Conservation (phyloP, 1,140 invertebrate species). For the Leptinotarsa defecta region DNA sequence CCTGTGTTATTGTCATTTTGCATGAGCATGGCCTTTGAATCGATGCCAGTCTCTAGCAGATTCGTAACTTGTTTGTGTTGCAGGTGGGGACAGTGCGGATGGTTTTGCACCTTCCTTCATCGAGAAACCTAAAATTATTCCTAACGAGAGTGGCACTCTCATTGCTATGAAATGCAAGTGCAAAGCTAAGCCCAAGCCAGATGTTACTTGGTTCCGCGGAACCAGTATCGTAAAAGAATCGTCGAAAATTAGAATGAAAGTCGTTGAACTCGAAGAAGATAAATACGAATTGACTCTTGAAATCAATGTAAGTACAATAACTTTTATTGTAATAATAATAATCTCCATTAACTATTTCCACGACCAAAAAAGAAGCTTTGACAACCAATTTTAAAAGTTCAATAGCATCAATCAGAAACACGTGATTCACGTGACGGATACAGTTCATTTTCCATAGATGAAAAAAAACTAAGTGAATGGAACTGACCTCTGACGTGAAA, state of each 20-base stretch:
- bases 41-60: slow-evolving; percentile 40
- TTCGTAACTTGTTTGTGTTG: slow-evolving; percentile 51
- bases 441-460: no score
- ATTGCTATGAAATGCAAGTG: slow-evolving; percentile 96
- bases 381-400: no score
- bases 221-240: slow-evolving; percentile 83
- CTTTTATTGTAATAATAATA: background rate
- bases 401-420: no score
- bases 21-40: slow-evolving; percentile 55
- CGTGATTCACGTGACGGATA: no score
- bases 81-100: slow-evolving; percentile 86
- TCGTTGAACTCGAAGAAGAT: slow-evolving; percentile 76
- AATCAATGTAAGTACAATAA: slow-evolving; percentile 71
- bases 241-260: slow-evolving; percentile 83
- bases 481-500: no score
- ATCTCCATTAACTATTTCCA: background rate
- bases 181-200: slow-evolving; percentile 88
- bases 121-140: slow-evolving; percentile 96
- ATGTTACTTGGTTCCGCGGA: slow-evolving; percentile 89
- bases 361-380: no score
- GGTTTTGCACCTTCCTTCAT: slow-evolving; percentile 93
- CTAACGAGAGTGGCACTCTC: slow-evolving; percentile 92
- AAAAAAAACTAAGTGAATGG: no score
- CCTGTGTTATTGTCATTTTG: slow-evolving; percentile 49
- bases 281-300: slow-evolving; percentile 87